Evolutionary conservation across 2,888 invertebrate species (phyloP), one percentile per base, ranked within the genome.

Genomic region (Cheilosia grossa): DNA sequence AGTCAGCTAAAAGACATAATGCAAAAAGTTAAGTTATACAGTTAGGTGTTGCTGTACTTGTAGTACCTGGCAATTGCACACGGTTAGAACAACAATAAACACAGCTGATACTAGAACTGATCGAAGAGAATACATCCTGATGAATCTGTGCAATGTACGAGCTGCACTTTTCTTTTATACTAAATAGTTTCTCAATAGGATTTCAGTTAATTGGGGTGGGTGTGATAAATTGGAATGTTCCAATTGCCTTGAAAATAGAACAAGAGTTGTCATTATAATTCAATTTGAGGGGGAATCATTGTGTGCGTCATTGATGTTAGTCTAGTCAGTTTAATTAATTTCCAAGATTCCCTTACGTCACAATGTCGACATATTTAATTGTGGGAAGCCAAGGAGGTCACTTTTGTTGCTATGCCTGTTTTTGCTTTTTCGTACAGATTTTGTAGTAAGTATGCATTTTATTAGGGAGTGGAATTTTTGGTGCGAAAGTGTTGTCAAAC

Each of bases 1-100:
- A n/a, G 88, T 88, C 4, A 88, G 42, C 88, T 88, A 7, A 54
- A 24, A 5, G 63, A 61, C 7, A 21, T 7, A 0, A 19, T 59
- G 33, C 13, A 1, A 24, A 59, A 24, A n/a, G 15, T 15, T 44
- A 21, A 21, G 1, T 44, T 6, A 17, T 1, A n/a, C 0, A 17
- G 17, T 10, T n/a, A 44, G 0, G 0, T 4, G 2, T 7, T 30
- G 9, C 6, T 9, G 30, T 5, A n/a, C 6, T 44, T 44, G n/a
- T 5, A 24, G 42, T 44, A 85, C 85, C 83, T 83, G 83, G 27
- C 64, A 73, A 40, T 58, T 79, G 69, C 64, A 75, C 79, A 79
- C 59, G 40, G 83, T 79, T 33, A 83, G 13, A 1, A 79, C 24
- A 30, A 79, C 40, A 21, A 79, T 59, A 10, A 83, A 13, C 15